Base-by-base conservation (phyloP, 2,113 vertebrate genomes). In the Anarrhichthys ocellatus region DNA sequence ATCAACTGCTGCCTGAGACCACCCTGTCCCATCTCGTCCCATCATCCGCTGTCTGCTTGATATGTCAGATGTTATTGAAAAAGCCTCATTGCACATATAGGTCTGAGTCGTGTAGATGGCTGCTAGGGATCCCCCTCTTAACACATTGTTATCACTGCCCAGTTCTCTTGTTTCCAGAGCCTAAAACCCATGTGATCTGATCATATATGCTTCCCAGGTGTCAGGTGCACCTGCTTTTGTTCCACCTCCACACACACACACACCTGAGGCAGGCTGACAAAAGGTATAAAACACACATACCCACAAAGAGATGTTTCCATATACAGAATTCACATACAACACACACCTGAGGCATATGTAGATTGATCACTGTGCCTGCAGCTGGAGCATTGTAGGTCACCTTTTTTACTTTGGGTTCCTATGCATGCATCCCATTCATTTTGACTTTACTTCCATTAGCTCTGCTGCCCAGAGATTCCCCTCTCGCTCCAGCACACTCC, bases 21-120 rank as follows among this genome's bases (percentile, higher is more conserved):
- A 83, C 81, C 85, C 80, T 86, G 87, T 83, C 84, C 88, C 79
- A 78, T 82, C 81, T 46, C 32, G 36, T 71, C 73, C 63, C 73
- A 66, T 74, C 83, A 76, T 78, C 63, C 62, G 44, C 40, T 76
- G 42, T 27, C 29, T 67, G 59, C 22, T 20, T 22, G 40, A 66
- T 22, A n/a, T 69, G 46, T 56, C 79, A 72, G 66, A 68, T 22
- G 58, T 65, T 66, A 59, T 63, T 34, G 24, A 81, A 32, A 56
- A 73, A 27, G 22, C 42, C 42, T 74, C 29, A 40, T 17, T 67
- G 65, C 59, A 75, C 70, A 58, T 61, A 64, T 61, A 64, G 38
- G 73, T 76, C 68, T 66, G 40, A 48, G 27, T 42, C 65, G 24
- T 36, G 59, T 22, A 27, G 14, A 52, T 42, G 42, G 11, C 50